These are phyloP conservation scores for Gambusia holbrooki DNA, from an alignment of 2,113 vertebrate genomes.

Conservation along the genomic window DNA sequence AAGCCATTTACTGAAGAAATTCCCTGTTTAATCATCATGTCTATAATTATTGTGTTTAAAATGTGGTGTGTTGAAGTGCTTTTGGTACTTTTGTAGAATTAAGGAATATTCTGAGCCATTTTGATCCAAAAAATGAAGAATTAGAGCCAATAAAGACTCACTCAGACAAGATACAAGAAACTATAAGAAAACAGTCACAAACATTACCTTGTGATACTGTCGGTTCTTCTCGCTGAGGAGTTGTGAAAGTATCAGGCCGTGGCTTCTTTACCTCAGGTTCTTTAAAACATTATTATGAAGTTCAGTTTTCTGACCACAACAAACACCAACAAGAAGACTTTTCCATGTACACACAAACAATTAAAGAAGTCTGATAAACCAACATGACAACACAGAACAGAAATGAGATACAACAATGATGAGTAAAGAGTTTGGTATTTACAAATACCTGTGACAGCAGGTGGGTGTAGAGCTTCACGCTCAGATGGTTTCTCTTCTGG, in stretches of 20 bases:
- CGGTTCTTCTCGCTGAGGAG: constrained; percentile 76
- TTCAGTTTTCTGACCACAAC: constrained; percentile 28
- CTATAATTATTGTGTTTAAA: not conserved
- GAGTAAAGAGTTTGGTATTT: constrained; percentile 6
- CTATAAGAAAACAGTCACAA: not conserved
- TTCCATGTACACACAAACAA: not conserved
- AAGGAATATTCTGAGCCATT: not conserved
- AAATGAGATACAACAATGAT: not conserved
- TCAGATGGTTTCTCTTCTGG: constrained; percentile 48
- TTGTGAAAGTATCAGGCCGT: constrained; percentile 55
- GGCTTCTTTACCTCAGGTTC: constrained; percentile 73
- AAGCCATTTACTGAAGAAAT: too few relatives aligned
- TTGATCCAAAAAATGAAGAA: not conserved
- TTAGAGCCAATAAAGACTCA: constrained; percentile 18
- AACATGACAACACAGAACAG: constrained; percentile 2
- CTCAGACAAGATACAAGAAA: constrained; percentile 12
- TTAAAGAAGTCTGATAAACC: not conserved
- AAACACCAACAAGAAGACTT: constrained; percentile 6
- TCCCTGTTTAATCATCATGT: not conserved
- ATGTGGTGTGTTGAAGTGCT: not conserved
- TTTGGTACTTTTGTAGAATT: not conserved
- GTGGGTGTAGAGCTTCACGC: constrained; percentile 22
- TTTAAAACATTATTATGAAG: constrained; percentile 68
- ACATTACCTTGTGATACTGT: constrained; percentile 81
- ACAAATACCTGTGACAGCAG: constrained; percentile 63